Evolutionary conservation across 1,140 invertebrate species (phyloP), one percentile per base, ranked within the genome.

Genomic region (Monochamus saltuarius): DNA sequence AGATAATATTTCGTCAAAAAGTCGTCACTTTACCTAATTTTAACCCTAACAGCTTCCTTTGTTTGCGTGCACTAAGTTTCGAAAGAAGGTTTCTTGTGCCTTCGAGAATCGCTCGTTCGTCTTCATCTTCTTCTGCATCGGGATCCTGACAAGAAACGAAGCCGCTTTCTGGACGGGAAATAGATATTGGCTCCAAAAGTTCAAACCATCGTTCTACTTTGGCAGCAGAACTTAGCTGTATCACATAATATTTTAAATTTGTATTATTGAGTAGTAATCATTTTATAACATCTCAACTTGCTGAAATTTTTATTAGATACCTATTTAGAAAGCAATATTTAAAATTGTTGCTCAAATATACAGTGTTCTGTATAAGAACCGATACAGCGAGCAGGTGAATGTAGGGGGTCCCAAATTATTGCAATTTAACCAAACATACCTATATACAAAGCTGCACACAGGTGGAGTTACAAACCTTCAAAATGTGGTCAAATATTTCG

Each of bases 131-230:
- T 35, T 66, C 68, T 37, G 60, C 50, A 39, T 75, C 72, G 1
- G 70, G 76, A 60, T 81, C 80, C n/a, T 81, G 73, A 59, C 65
- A 75, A 6, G 86, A 87, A 7, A 88, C 81, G 72, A 89, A 89
- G 1, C 87, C 87, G 70, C 86, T 88, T 70, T 89, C 87, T 1
- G 85, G 86, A 11, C 86, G 75, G 11, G 86, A 88, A 43, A 87
- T 76, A 4, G 83, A 82, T 45, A 81, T 69, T 14, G 84, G 80
- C 14, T 83, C 84, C 22, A 87, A 74, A 59, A 86, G 80, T 59
- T 87, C 85, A 70, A 89, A 89, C 87, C 87, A 89, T 39, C 87
- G 80, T 62, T 86, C 84, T 68, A 89, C 86, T 78, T 89, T 89
- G 35, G 86, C 86, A 58, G 82, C 82, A 53, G 86, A 84, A 65